Evolutionary conservation across 2,888 invertebrate genomes (phyloP), one percentile per base, ranked within the genome.

Genomic region (Koerneria pararmatus): DNA sequence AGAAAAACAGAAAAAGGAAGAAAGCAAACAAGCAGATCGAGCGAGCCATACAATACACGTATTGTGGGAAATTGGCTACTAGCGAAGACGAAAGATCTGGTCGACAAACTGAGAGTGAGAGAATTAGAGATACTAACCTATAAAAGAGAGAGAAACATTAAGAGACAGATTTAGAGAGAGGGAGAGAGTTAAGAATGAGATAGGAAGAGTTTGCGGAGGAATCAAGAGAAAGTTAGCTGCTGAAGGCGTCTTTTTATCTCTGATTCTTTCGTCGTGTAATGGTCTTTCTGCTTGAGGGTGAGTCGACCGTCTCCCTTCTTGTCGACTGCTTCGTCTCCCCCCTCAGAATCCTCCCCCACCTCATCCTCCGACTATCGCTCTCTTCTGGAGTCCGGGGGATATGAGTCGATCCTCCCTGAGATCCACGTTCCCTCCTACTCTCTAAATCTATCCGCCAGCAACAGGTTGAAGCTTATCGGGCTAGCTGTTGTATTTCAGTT

Each of bases 301-400:
- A 68, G 66, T 24, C 67, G 69, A 8, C 72, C 70, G 35, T 71
- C 72, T 11, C 75, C 75, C 22, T 73, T 74, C 65, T 68, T 72
- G 22, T 67, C 72, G 5, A 67, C 73, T 3, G 68, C 71, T 8
- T 66, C 70, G 2, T 70, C 74, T 15, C 66, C 73, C 15, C 61
- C 66, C 31, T 63, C 68, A 2, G 65, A 69, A 34, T 51, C 59
- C 65, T 49, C 49, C n/a, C 29, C 53, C 29, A 31, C 58, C 27
- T 60, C 64, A 19, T 64, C 58, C 19, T 32, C 53, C 11, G 46
- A 62, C 3, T 65, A 62, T 8, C 41, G 46, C 11, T 67, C 72
- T 0, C 61, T 68, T 49, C 61, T 69, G n/a, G 67, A 71, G 4
- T 64, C 69, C 2, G 54, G 64, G 1, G 64, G 56, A 19, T 64